A percentile compares a stretch with the other conserved stretches of the same genome.
Evolutionary conservation across 2,888 invertebrate species (phyloP).

Genomic region (Mactromeris polynyma): DNA sequence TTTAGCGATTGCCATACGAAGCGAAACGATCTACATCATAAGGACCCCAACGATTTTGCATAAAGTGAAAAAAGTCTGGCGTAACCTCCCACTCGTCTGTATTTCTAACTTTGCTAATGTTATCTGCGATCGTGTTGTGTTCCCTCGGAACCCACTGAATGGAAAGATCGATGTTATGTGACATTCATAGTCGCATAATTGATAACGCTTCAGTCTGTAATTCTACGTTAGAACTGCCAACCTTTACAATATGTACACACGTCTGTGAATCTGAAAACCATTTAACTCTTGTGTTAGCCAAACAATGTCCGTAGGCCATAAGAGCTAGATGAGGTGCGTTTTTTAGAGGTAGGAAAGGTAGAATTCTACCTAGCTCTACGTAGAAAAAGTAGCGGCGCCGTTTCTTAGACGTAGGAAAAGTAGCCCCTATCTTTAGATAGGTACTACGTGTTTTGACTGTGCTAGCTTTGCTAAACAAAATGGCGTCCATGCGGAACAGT

Average conservation of each 20-base stretch:
- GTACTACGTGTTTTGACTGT: no score
- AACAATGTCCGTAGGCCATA: not conserved
- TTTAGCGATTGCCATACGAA: not conserved
- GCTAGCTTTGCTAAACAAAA: no score
- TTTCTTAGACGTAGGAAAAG: no score
- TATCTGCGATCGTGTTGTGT: not conserved
- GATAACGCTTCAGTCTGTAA: not conserved
- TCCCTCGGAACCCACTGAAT: not conserved
- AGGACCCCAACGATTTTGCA: not conserved
- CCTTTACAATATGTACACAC: no score
- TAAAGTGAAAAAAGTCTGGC: not conserved
- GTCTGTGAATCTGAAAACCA: constrained; percentile 15
- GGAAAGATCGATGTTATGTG: not conserved
- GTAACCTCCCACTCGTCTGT: not conserved
- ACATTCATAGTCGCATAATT: constrained; percentile 13
- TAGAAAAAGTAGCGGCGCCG: no score
- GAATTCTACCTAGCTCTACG: no score
- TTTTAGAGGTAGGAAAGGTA: no score
- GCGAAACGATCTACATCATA: not conserved
- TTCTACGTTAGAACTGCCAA: constrained; percentile 30
- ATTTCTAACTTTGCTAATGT: not conserved
- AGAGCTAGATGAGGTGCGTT: no score
- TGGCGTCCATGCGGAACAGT: no score
- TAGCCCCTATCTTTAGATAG: no score
- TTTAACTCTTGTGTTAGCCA: not conserved